Conservation (phyloP, 2,113 vertebrate species). For the Amia ocellicauda region DNA sequence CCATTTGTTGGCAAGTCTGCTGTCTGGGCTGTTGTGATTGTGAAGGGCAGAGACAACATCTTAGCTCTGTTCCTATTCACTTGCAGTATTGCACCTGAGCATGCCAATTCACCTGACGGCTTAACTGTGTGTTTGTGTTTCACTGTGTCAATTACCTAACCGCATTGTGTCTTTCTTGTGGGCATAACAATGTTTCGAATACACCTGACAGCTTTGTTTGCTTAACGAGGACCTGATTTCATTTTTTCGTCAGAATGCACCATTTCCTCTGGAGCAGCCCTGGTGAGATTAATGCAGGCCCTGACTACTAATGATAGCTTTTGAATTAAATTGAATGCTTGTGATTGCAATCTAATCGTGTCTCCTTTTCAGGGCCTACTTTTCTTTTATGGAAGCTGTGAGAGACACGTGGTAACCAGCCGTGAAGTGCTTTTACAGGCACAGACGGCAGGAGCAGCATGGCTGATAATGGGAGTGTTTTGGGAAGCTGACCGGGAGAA, state of each 20-base stretch:
- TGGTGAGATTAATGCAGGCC: conserved; percentile 47
- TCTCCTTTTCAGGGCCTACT: conserved; percentile 10
- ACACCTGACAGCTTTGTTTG: conserved; percentile 35
- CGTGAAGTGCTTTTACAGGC: too few relatives aligned
- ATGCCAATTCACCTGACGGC: not conserved
- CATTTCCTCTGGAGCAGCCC: conserved; percentile 40
- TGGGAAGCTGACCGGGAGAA: too few relatives aligned
- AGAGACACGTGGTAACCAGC: too few relatives aligned
- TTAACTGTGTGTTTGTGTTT: conserved; percentile 26
- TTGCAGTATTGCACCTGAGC: not conserved
- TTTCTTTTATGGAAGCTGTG: too few relatives aligned
- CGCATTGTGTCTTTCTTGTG: conserved; percentile 43
- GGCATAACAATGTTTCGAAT: conserved; percentile 43
- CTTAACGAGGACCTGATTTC: conserved; percentile 23
- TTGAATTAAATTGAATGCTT: conserved; percentile 31
- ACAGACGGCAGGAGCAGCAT: too few relatives aligned
- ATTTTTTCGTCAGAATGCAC: conserved; percentile 45
- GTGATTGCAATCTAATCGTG: conserved; percentile 37
- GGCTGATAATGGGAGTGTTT: too few relatives aligned
- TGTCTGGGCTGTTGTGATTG: too few relatives aligned
- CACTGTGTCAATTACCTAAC: conserved; percentile 49
- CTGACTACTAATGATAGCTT: conserved; percentile 53
- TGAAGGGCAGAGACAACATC: too few relatives aligned
- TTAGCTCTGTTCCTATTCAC: too few relatives aligned
- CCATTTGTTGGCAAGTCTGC: too few relatives aligned